Evolutionary conservation across 2,888 invertebrate genomes (phyloP), one percentile per base, ranked within the genome.

Genomic region (Cancer borealis): DNA sequence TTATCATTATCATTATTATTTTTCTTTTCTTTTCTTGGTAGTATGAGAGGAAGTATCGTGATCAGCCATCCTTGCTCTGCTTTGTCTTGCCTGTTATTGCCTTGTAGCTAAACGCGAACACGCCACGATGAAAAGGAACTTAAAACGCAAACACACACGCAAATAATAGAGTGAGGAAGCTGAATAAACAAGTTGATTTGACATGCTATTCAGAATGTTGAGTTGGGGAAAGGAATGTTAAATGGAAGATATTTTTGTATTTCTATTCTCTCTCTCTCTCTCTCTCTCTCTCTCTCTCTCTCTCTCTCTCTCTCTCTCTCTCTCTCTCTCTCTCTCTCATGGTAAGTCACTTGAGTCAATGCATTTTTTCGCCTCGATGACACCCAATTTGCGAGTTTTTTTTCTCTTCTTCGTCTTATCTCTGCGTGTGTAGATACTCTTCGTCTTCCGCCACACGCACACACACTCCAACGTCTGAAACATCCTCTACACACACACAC

Each of bases 251-350:
- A 26, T 26, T 26, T n/a, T 73, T 73, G 4, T 4, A 26, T 26
- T 26, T 26, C n/a, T 73, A 26, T 3, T 73, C 6, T n/a, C n/a
- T 73, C 26, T 26, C 73, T 73, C 60, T 17, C 60, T 26, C 26
- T 26, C 73, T n/a, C n/a, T n/a, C n/a, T 73, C 66, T 73, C 66
- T 73, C 66, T 73, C 66, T 73, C 66, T 73, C 66, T 73, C 73
- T 73, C 26, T 73, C 73, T 73, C 73, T 73, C 73, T 73, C 73
- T 73, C 73, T 73, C 73, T 73, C 73, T 73, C 73, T 73, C 73
- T 73, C 73, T 73, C 73, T 73, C 73, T 73, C 73, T 73, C 73
- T 73, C 73, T 73, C 73, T 73, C 73, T 17, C 26, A 10, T 21
- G n/a, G 26, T 73, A 73, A 73, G 73, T 73, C 73, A 73, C 73